Conservation (phyloP, 1,140 invertebrate genomes). For the Saccostrea echinata region DNA sequence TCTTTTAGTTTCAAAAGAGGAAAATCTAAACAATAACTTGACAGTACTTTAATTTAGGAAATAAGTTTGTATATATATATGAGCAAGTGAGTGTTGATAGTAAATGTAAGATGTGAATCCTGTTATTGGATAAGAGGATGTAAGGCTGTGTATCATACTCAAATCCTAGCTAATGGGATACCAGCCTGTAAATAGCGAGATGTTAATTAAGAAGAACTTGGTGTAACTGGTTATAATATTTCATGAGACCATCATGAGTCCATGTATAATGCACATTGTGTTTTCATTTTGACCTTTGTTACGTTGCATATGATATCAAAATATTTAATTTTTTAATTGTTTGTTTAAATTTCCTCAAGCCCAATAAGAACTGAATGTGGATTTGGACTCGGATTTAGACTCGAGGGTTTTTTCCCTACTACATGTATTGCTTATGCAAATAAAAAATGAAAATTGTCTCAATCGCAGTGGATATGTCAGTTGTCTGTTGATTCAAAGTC, state of each 20-base stretch:
- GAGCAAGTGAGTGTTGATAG: background rate
- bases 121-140: conserved; percentile 22
- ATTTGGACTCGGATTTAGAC: too few relatives aligned
- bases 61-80: background rate
- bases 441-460: too few relatives aligned
- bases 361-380: too few relatives aligned
- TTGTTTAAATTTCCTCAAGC: too few relatives aligned
- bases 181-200: background rate
- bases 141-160: background rate
- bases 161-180: background rate
- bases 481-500: too few relatives aligned
- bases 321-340: too few relatives aligned
- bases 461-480: too few relatives aligned
- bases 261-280: background rate
- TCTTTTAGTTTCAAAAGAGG: background rate
- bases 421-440: too few relatives aligned
- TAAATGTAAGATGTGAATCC: background rate
- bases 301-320: too few relatives aligned
- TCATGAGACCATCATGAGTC: background rate
- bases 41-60: background rate
- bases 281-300: background rate
- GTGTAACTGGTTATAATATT: background rate
- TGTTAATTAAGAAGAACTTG: background rate
- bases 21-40: background rate
- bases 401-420: too few relatives aligned